A percentile compares a stretch with the other conserved stretches of the same genome.
Evolutionary conservation across 2,797 vertebrate species (phyloP).

Genomic region (Notolepis coatsorum): DNA sequence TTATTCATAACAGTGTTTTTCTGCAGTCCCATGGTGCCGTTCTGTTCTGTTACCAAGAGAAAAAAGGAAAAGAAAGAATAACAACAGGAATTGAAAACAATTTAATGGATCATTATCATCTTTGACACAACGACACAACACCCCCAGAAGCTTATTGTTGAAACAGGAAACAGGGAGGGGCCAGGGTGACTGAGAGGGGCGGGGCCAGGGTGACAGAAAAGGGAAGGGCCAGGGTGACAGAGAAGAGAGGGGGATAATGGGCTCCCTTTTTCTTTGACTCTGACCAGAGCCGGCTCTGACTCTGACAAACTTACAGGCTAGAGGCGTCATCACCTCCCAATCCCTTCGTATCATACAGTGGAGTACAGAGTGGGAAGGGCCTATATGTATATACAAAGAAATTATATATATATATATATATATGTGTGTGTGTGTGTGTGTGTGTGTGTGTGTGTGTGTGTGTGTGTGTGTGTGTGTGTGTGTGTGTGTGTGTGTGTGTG

Average conservation of each 20-base stretch:
- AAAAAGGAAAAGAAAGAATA: conserved; percentile 52
- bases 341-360: conserved; percentile 26
- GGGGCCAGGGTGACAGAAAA: conserved; percentile 60
- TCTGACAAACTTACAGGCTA: conserved; percentile 67
- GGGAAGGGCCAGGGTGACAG: conserved; percentile 60
- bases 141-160: conserved; percentile 73
- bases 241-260: conserved; percentile 64
- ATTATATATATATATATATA: too few relatives aligned
- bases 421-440: too few relatives aligned
- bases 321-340: conserved; percentile 51
- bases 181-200: conserved; percentile 65
- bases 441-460: too few relatives aligned
- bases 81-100: conserved; percentile 59
- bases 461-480: too few relatives aligned
- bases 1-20: conserved; percentile 73
- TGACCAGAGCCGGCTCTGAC: conserved; percentile 58
- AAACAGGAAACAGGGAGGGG: conserved; percentile 51
- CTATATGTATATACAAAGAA: conserved; percentile 24
- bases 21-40: conserved; percentile 53
- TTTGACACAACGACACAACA: conserved; percentile 74
- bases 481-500: too few relatives aligned
- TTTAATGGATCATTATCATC: conserved; percentile 75
- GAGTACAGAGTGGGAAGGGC: conserved; percentile 33
- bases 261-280: conserved; percentile 64
- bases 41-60: conserved; percentile 52